These are phyloP conservation scores for Dascyllus trimaculatus DNA, from an alignment of 2,113 vertebrate species.

Conservation along the genomic window DNA sequence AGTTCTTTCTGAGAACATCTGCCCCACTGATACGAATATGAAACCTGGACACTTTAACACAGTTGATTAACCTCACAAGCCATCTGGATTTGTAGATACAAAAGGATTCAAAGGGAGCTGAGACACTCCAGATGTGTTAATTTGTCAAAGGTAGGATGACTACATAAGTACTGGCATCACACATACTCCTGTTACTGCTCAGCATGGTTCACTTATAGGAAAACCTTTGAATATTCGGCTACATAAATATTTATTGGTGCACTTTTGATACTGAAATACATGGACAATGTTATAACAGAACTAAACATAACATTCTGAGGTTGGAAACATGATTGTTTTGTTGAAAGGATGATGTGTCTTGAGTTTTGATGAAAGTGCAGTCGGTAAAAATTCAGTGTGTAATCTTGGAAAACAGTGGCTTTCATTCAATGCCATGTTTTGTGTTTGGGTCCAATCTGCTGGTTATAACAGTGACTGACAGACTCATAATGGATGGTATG, in stretches of 20 bases:
- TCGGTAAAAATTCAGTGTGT: not conserved
- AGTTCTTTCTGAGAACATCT: conserved; percentile 61
- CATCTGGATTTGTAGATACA: conserved; percentile 47
- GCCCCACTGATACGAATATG: conserved; percentile 30
- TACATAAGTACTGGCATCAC: not conserved
- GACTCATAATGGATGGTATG: not conserved
- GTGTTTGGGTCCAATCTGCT: not conserved
- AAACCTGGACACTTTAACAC: conserved; percentile 35
- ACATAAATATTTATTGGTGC: not conserved
- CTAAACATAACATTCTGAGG: not conserved
- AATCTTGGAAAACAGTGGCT: not conserved
- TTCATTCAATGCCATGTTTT: not conserved
- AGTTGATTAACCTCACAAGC: conserved; percentile 49
- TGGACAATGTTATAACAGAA: too few relatives aligned
- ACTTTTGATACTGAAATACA: not conserved
- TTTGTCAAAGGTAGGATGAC: conserved; percentile 4
- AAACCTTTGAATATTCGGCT: conserved; percentile 10
- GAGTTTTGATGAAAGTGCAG: not conserved
- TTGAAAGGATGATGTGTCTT: too few relatives aligned
- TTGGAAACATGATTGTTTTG: not conserved
- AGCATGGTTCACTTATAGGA: not conserved
- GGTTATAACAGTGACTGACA: not conserved
- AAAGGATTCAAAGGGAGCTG: conserved; percentile 26
- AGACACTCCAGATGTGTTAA: conserved; percentile 8
- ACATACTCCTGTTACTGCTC: not conserved